phyloP scores from a whole-genome alignment of 2,888 invertebrate genomes.

The Drosophila flavopinicola region DNA sequence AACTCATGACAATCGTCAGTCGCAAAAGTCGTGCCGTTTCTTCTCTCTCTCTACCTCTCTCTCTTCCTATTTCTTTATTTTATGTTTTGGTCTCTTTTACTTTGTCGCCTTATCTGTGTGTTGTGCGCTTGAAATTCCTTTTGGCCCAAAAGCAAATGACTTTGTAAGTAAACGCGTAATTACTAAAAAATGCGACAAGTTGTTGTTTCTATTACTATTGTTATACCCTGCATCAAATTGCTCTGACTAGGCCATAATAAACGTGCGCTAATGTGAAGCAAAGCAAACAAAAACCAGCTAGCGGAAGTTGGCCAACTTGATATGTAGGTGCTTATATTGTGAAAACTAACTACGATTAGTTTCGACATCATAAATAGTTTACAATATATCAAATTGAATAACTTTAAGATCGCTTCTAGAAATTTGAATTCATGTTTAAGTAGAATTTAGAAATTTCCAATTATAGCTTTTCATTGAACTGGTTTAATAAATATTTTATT shows the following conservation, averaged over 20 bases:
- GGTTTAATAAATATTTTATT: too few species aligned
- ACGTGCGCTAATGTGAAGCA: not conserved
- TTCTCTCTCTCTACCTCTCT: slow-evolving; percentile 20
- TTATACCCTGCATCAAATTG: slow-evolving; percentile 19
- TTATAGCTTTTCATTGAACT: too few species aligned
- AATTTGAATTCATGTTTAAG: too few species aligned
- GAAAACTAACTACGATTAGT: too few species aligned
- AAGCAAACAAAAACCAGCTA: not conserved
- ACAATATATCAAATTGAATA: too few species aligned
- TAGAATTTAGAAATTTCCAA: too few species aligned
- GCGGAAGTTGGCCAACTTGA: not conserved
- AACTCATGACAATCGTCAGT: slow-evolving; percentile 71
- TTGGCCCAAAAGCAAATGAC: slow-evolving; percentile 58
- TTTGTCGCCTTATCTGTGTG: slow-evolving; percentile 42
- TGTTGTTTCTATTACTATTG: slow-evolving; percentile 41
- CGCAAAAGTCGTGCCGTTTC: slow-evolving; percentile 64
- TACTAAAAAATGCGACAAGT: slow-evolving; percentile 73
- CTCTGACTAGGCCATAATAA: not conserved
- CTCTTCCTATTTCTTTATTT: slow-evolving; percentile 23
- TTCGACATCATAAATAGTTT: too few species aligned
- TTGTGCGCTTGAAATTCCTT: slow-evolving; percentile 67
- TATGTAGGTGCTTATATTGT: not conserved
- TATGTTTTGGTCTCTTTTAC: slow-evolving; percentile 44
- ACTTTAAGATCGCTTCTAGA: too few species aligned
- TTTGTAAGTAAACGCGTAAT: slow-evolving; percentile 70